Base-by-base conservation (phyloP, 2,797 vertebrate species). In the Sebastes dallii region DNA sequence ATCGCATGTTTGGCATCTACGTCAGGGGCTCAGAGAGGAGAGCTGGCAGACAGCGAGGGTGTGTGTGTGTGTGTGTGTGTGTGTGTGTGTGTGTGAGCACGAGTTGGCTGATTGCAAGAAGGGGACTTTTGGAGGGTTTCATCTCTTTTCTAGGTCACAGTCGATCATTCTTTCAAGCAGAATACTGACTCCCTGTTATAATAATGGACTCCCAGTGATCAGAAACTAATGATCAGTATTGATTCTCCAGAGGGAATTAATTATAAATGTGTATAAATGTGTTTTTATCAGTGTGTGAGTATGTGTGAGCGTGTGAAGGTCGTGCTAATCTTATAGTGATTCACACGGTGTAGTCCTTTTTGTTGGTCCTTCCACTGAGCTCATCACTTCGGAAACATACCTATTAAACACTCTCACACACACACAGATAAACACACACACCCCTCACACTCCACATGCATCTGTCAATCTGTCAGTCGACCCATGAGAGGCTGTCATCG, bases 401-500 rank as follows among this genome's bases (percentile, higher is more conserved):
- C 56, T 50, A 72, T 68, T 79, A 84, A 83, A 85, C 69, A 70
- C 56, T 20, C 52, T 54, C 32, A 12, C 36, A 42, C 75, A 72
- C 52, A 22, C 34, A 64, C 61, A 62, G 39, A 42, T 79, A 84
- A 83, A 84, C 60, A 7, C 67, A 82, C 16, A 77, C 50, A 55
- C 54, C 60, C 75, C 34, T 61, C 65, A 60, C 77, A 54, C 71
- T 65, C 52, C 62, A 77, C 65, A n/a, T 59, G 69, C 83, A 90
- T 70, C 78, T 86, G 77, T 92, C 82, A 82, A 14, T 84, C 80
- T 86, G 68, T 87, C 74, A 74, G 68, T 77, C 22, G 67, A 64
- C 58, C 54, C 39, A 39, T 5, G 9, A 66, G 76, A 70, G 36
- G 52, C 82, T 81, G 71, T 85, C 82, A 66, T 78, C 73, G 39